Percentiles rank a stretch among this genome's conserved stretches.
phyloP scores from a whole-genome alignment of 2,797 vertebrate genomes.

The Merluccius polli region DNA sequence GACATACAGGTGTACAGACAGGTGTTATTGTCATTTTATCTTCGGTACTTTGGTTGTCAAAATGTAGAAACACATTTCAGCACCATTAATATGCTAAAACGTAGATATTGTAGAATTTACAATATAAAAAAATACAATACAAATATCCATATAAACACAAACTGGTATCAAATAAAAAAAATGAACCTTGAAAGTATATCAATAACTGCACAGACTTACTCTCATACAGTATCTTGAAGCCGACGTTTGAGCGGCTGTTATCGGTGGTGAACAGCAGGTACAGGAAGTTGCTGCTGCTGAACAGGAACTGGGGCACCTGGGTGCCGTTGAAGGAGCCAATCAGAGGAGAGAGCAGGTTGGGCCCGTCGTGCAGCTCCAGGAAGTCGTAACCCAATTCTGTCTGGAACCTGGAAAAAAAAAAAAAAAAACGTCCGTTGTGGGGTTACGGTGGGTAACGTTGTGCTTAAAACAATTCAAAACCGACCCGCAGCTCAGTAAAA shows the following conservation, averaged over 20 bases:
- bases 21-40: no score
- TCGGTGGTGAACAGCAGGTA: constrained; percentile 97
- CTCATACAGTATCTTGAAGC: constrained; percentile 97
- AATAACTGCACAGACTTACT: constrained; percentile 73
- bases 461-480: neutral
- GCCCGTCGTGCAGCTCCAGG: constrained; percentile 95
- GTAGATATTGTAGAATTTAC: no score
- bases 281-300: constrained; percentile 93
- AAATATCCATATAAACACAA: neutral
- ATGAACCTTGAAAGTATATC: neutral
- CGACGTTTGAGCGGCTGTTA: constrained; percentile 95
- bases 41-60: neutral
- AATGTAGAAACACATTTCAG: neutral
- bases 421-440: no score
- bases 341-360: constrained; percentile 90
- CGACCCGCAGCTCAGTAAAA: neutral
- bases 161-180: neutral
- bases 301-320: constrained; percentile 96
- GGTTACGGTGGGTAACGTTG: neutral
- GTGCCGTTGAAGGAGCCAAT: constrained; percentile 96
- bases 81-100: no score
- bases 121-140: neutral
- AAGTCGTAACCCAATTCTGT: constrained; percentile 98
- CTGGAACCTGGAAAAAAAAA: constrained; percentile 98
- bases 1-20: no score